Evolutionary conservation across 2,888 invertebrate species (phyloP).

Genomic region (Chirona hameri): DNA sequence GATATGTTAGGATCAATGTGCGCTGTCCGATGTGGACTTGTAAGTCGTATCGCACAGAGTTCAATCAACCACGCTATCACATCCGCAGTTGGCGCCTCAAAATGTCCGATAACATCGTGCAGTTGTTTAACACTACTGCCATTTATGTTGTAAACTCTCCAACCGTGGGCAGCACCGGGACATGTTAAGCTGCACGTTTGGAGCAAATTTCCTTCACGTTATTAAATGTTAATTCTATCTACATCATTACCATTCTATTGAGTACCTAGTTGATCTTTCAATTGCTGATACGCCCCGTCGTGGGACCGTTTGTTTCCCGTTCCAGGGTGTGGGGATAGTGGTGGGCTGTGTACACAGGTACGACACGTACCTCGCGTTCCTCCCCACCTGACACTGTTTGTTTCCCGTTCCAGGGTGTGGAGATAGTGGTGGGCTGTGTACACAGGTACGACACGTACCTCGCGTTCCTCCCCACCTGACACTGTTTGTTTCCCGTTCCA

Average conservation of each 20-base stretch:
- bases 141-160: background rate
- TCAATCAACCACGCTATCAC: too few species aligned
- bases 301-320: slow-evolving; percentile 42
- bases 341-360: slow-evolving; percentile 71
- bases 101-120: too few species aligned
- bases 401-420: slow-evolving; percentile 70
- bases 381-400: too few species aligned
- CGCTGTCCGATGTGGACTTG: too few species aligned
- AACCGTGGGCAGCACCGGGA: background rate
- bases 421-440: slow-evolving; percentile 67
- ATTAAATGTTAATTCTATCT: background rate
- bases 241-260: too few species aligned
- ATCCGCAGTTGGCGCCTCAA: too few species aligned
- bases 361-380: slow-evolving; percentile 73
- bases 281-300: background rate
- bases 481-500: too few species aligned
- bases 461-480: too few species aligned
- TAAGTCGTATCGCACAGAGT: too few species aligned
- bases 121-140: too few species aligned
- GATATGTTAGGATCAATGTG: too few species aligned
- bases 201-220: background rate
- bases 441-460: slow-evolving; percentile 76
- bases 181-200: background rate
- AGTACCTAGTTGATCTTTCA: background rate
- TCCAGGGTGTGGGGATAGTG: slow-evolving; percentile 73